phyloP scores from a whole-genome alignment of 2,113 vertebrate species.

The Ailurus styani region DNA sequence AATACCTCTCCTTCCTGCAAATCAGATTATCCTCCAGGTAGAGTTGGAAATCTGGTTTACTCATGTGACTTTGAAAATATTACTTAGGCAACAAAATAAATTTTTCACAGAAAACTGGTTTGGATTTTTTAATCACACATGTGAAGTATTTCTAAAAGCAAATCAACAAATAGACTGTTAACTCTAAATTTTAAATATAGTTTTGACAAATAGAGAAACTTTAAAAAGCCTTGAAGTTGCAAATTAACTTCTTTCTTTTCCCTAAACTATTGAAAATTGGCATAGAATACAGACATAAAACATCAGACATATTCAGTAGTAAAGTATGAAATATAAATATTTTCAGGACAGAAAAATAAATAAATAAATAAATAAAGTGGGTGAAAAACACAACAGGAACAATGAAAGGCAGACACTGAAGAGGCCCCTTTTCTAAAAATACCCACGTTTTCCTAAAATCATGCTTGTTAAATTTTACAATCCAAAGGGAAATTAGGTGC shows the following conservation, averaged over 20 bases:
- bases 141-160: conserved; percentile 15
- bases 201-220: conserved; percentile 57
- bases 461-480: too few relatives aligned
- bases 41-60: background rate
- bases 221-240: conserved; percentile 20
- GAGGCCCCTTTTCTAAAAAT: background rate
- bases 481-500: background rate
- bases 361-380: background rate
- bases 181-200: conserved; percentile 7
- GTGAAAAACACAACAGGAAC: background rate
- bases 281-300: background rate
- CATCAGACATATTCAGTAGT: conserved; percentile 46
- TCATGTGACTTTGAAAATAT: background rate
- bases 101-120: conserved; percentile 26
- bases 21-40: background rate
- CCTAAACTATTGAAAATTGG: conserved; percentile 51
- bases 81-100: conserved; percentile 39
- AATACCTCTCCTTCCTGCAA: conserved; percentile 24
- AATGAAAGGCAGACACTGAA: background rate
- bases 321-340: conserved; percentile 54
- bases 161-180: conserved; percentile 17
- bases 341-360: background rate
- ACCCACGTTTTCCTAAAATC: background rate
- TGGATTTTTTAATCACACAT: background rate
- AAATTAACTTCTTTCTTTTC: conserved; percentile 6